A percentile compares a stretch with the other conserved stretches of the same genome.
These are phyloP conservation scores for Troides aeacus DNA, from an alignment of 2,888 invertebrate genomes.

Conservation along the genomic window DNA sequence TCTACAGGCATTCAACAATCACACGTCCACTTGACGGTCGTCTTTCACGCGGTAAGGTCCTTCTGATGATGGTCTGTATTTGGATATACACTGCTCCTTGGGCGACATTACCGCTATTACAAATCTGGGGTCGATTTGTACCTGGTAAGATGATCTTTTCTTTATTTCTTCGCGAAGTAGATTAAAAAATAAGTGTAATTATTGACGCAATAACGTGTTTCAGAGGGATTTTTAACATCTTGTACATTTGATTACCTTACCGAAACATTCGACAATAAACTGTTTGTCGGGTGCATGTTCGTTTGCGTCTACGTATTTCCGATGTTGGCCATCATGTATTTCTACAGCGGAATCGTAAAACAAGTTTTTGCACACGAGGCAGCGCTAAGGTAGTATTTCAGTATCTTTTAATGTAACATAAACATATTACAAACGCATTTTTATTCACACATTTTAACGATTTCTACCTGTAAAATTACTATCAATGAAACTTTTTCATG, in stretches of 20 bases:
- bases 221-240: conserved; percentile 94
- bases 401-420: background rate
- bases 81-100: conserved; percentile 91
- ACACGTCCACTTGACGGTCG: conserved; percentile 91
- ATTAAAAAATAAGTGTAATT: background rate
- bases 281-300: conserved; percentile 89
- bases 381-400: conserved; percentile 78
- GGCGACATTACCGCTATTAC: conserved; percentile 87
- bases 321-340: conserved; percentile 87
- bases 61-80: conserved; percentile 85
- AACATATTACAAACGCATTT: too few relatives aligned
- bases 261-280: conserved; percentile 87
- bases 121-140: conserved; percentile 92
- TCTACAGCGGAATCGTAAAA: conserved; percentile 92
- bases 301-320: conserved; percentile 88
- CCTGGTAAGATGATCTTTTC: conserved; percentile 81
- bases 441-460: too few relatives aligned
- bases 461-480: too few relatives aligned
- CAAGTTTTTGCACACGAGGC: conserved; percentile 94
- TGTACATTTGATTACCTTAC: conserved; percentile 91
- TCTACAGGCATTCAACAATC: conserved; percentile 82
- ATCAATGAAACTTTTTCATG: too few relatives aligned
- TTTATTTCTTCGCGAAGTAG: background rate
- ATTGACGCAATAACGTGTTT: conserved; percentile 34
- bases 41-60: conserved; percentile 88